A percentile compares a stretch with the other conserved stretches of the same genome.
Evolutionary conservation across 2,888 invertebrate genomes (phyloP).

Genomic region (Sinopyrophorus schimmeli): DNA sequence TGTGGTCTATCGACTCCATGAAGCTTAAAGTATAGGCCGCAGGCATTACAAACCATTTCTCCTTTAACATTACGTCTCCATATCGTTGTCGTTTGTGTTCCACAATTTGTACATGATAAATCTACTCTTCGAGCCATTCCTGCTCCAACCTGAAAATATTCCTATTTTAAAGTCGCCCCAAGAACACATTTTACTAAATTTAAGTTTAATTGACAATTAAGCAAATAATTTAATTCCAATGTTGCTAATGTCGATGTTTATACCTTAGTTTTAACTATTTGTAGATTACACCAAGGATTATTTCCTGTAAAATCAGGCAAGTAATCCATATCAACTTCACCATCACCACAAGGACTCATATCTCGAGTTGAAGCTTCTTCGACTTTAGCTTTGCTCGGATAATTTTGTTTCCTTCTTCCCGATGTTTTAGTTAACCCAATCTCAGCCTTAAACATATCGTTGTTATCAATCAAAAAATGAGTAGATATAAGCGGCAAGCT

Average conservation of each 20-base stretch:
- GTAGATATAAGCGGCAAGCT: no score
- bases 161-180: conserved; percentile 5
- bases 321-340: conserved; percentile 41
- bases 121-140: conserved; percentile 68
- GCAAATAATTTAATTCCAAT: no score
- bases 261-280: conserved; percentile 50
- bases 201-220: no score
- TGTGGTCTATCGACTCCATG: conserved; percentile 92
- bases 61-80: conserved; percentile 96
- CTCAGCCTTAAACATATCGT: conserved; percentile 12
- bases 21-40: conserved; percentile 95
- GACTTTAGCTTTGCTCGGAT: conserved; percentile 67
- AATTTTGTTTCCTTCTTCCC: conserved; percentile 80
- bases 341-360: conserved; percentile 38
- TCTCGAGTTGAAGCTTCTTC: conserved; percentile 35
- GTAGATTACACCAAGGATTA: conserved; percentile 54
- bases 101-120: conserved; percentile 93
- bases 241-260: no score
- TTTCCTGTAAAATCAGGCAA: conserved; percentile 52
- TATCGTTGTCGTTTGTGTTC: conserved; percentile 95
- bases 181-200: no score
- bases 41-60: conserved; percentile 99
- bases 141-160: conserved; percentile 37
- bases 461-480: no score
- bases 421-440: conserved; percentile 50